Evolutionary conservation across 2,113 vertebrate genomes (phyloP).

Genomic region (Orientallactaga bullata): DNA sequence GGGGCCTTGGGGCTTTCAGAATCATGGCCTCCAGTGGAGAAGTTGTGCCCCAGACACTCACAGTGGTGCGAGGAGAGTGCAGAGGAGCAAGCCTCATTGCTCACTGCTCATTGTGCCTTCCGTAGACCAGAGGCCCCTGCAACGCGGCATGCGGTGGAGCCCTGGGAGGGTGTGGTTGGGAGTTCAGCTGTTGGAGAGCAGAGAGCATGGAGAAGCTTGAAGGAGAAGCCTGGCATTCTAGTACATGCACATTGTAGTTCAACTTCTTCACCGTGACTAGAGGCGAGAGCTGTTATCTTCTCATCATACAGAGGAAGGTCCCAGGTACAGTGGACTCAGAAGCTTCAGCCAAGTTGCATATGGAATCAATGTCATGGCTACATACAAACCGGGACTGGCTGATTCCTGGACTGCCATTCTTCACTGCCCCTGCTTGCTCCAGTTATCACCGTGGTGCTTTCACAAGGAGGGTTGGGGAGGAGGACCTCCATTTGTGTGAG

Average conservation of each 20-base stretch:
- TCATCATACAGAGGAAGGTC: not conserved
- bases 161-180: accelerated
- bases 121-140: not conserved
- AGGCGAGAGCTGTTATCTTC: too few relatives aligned
- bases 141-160: not conserved
- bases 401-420: not conserved
- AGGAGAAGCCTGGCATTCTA: not conserved
- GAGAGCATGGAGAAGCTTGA: not conserved
- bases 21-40: not conserved
- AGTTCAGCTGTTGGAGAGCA: not conserved
- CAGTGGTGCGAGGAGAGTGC: not conserved
- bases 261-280: accelerated
- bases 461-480: not conserved
- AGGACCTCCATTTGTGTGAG: not conserved
- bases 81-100: not conserved
- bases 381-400: not conserved
- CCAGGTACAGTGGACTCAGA: not conserved
- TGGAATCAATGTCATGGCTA: not conserved
- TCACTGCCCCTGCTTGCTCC: not conserved
- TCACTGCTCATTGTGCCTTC: too few relatives aligned
- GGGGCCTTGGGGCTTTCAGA: too few relatives aligned
- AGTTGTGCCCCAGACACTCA: not conserved
- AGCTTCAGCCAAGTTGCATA: accelerated
- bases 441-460: not conserved
- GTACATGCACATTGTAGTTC: not conserved